Base-by-base conservation (phyloP, 64 coral and sea anemone genomes). In the Stichodactyla helianthus region DNA sequence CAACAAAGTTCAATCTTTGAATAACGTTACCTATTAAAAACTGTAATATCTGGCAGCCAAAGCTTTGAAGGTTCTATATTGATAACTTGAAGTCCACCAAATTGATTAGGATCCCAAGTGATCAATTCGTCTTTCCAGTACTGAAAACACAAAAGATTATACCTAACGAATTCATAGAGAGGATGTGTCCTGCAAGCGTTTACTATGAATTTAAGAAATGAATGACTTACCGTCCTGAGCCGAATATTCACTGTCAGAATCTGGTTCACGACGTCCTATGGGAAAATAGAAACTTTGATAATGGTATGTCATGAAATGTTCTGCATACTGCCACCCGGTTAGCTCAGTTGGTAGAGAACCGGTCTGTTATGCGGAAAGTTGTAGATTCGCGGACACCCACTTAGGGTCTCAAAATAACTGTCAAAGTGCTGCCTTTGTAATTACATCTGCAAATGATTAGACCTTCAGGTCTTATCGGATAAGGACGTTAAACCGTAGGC, bases 101-200 rank as follows among this genome's bases (percentile, higher is more conserved):
- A 84, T 13, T 61, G 9, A 11, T 84, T 22, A 3, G 83, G 83
- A 35, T 84, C 53, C 83, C 83, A 84, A 0, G 9, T 7, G 1
- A 84, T 35, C 0, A 84, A 19, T 22, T 84, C 54, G 57, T 60
- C 25, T 84, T 58, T 63, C 83, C 83, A 84, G 55, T 10, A 62
- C 83, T 84, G 13, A 84, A 81, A 52, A 79, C 16, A 79, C 11
- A 52, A 79, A 81, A 18, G 65, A 10, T 31, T 12, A 74, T 22
- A 68, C 63, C 63, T 1, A 58, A 58, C 4, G 55, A 11, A 58
- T 58, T 11, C 9, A 57, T 57, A 58, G 8, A 6, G 6, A 5
- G 14, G 8, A 58, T 4, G 55, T 58, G 8, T 58, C 1, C 14
- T 11, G 55, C 14, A 58, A 58, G 1, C 3, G 55, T 58, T 9